Evolutionary conservation across 2,113 vertebrate species (phyloP).

Genomic region (Phylloscopus whistleri): DNA sequence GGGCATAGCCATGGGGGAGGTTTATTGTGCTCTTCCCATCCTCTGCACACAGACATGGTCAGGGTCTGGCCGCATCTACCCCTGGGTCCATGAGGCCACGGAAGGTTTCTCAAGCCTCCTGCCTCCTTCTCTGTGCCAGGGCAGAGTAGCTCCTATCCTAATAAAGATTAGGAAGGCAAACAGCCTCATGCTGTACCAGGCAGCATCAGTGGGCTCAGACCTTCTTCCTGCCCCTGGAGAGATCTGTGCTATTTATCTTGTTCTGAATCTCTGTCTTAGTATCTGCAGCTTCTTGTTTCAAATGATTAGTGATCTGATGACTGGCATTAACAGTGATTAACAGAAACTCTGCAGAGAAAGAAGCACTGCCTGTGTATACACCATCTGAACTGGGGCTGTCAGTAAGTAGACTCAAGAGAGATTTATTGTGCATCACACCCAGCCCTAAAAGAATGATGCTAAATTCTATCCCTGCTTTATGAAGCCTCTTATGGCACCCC

Average conservation of each 20-base stretch:
- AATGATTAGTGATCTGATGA: conserved; percentile 49
- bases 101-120: neutral
- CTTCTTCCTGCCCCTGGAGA: neutral
- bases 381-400: neutral
- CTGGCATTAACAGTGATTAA: conserved; percentile 25
- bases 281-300: conserved; percentile 47
- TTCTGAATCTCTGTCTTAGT: conserved; percentile 17
- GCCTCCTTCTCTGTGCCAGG: neutral
- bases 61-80: neutral
- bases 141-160: neutral
- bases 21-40: neutral
- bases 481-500: conserved; percentile 59
- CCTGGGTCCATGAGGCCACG: neutral
- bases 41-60: neutral
- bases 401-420: conserved; percentile 11
- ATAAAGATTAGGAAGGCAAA: neutral
- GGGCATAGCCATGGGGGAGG: neutral
- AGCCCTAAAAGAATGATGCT: conserved; percentile 39
- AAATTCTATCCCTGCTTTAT: conserved; percentile 49
- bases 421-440: conserved; percentile 38
- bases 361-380: neutral
- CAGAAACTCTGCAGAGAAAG: conserved; percentile 16
- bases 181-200: neutral
- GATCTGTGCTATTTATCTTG: conserved; percentile 22
- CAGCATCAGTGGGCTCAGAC: neutral